Percentiles rank a stretch among this genome's conserved stretches.
phyloP scores from a whole-genome alignment of 2,888 invertebrate species.

The Steinernema hermaphroditum region DNA sequence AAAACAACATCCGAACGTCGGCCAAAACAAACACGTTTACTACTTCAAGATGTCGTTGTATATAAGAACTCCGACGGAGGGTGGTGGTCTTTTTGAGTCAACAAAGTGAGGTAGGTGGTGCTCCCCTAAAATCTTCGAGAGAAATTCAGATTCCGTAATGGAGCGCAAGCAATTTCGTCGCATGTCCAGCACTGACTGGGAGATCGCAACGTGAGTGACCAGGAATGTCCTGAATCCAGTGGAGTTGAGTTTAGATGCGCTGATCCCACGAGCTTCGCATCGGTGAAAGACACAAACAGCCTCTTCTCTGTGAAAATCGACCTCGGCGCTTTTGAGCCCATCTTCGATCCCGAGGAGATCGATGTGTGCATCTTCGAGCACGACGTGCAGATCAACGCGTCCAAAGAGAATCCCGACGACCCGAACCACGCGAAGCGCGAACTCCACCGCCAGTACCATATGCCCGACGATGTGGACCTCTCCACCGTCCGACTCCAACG shows the following conservation, averaged over 20 bases:
- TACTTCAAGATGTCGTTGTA: no score
- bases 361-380: constrained; percentile 22
- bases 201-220: neutral
- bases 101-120: no score
- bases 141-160: no score
- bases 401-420: constrained; percentile 13
- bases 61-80: no score
- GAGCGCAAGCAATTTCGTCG: neutral
- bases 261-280: neutral
- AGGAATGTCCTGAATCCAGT: neutral
- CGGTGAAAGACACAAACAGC: neutral
- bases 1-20: no score
- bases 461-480: constrained; percentile 30
- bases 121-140: no score
- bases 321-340: constrained; percentile 1
- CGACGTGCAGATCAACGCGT: constrained; percentile 30
- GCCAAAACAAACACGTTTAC: no score
- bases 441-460: constrained; percentile 25
- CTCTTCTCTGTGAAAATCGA: neutral
- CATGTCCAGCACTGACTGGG: constrained; percentile 7
- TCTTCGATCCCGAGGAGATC: constrained; percentile 1
- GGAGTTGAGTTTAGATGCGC: neutral
- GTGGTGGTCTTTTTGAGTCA: no score
- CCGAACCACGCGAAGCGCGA: constrained; percentile 27
- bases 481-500: neutral